These are phyloP conservation scores for Poeciliopsis turneri DNA, from an alignment of 2,797 vertebrate genomes.

Conservation along the genomic window DNA sequence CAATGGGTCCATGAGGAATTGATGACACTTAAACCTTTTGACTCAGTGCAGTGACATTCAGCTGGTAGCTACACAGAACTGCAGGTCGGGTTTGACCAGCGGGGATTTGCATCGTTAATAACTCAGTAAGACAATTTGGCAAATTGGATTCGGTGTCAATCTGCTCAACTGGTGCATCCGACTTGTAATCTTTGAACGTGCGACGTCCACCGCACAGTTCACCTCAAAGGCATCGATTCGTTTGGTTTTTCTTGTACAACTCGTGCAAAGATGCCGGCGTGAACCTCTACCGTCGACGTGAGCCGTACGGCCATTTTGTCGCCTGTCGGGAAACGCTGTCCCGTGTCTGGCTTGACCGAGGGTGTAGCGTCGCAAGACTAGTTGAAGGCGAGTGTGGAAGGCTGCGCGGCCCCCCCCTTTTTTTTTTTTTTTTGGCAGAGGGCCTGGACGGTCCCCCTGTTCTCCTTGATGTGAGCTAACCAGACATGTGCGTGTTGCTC, in stretches of 20 bases:
- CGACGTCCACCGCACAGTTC: neutral
- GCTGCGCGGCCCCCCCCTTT: neutral
- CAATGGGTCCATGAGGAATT: too few species aligned
- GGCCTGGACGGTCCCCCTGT: constrained; percentile 11
- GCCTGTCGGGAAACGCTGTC: neutral
- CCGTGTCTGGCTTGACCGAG: constrained; percentile 6
- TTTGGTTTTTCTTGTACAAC: neutral
- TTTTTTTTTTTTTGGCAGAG: constrained; percentile 19
- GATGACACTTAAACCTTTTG: neutral
- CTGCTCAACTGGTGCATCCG: constrained; percentile 42
- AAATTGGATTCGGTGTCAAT: constrained; percentile 58
- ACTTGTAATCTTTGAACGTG: constrained; percentile 47
- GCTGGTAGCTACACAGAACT: constrained; percentile 34
- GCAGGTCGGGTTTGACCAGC: constrained; percentile 37
- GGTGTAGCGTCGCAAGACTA: constrained; percentile 13
- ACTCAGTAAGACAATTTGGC: constrained; percentile 46
- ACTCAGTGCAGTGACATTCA: constrained; percentile 41
- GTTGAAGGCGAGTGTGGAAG: constrained; percentile 13
- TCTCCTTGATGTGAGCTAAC: constrained; percentile 42
- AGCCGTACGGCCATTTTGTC: neutral
- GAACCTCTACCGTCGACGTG: neutral
- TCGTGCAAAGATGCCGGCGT: neutral
- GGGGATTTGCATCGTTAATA: constrained; percentile 39
- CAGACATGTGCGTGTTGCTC: constrained; percentile 58
- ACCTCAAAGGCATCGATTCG: neutral